phyloP scores from a whole-genome alignment of 2,888 invertebrate species.

The Orgyia antiqua region DNA sequence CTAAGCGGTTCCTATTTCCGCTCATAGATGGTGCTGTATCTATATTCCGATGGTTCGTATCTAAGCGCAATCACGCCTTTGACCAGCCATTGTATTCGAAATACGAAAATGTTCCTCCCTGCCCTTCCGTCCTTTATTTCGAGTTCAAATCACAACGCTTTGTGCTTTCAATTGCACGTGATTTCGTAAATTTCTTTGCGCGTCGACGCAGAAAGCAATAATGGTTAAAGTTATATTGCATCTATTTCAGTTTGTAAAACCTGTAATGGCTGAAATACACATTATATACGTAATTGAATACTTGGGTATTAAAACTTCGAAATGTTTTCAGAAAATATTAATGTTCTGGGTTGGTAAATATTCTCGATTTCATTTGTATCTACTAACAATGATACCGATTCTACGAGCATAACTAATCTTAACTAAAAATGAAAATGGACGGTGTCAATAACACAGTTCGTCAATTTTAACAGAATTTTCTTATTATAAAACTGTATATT shows the following conservation, averaged over 20 bases:
- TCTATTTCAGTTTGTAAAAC: slow-evolving; percentile 29
- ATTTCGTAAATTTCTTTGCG: slow-evolving; percentile 59
- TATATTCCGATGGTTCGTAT: slow-evolving; percentile 35
- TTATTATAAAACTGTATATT: too few species aligned
- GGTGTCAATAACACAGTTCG: too few species aligned
- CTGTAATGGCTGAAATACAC: too few species aligned
- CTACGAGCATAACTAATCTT: too few species aligned
- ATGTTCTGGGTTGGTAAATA: too few species aligned
- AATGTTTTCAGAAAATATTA: too few species aligned
- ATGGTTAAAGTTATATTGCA: slow-evolving; percentile 40
- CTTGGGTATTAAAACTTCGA: too few species aligned
- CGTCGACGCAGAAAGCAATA: slow-evolving; percentile 58
- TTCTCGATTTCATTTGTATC: too few species aligned
- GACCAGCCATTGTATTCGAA: slow-evolving; percentile 42
- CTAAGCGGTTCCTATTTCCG: slow-evolving; percentile 69
- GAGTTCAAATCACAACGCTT: slow-evolving; percentile 38
- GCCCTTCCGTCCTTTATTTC: slow-evolving; percentile 59
- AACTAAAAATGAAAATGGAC: too few species aligned
- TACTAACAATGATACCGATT: too few species aligned
- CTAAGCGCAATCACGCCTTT: slow-evolving; percentile 53
- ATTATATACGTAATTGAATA: too few species aligned
- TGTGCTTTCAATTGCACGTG: slow-evolving; percentile 32
- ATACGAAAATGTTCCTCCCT: slow-evolving; percentile 34
- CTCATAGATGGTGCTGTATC: slow-evolving; percentile 59
- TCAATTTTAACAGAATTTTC: too few species aligned